Base-by-base conservation (phyloP, 2,888 invertebrate species). In the Eupelmus urozonus region DNA sequence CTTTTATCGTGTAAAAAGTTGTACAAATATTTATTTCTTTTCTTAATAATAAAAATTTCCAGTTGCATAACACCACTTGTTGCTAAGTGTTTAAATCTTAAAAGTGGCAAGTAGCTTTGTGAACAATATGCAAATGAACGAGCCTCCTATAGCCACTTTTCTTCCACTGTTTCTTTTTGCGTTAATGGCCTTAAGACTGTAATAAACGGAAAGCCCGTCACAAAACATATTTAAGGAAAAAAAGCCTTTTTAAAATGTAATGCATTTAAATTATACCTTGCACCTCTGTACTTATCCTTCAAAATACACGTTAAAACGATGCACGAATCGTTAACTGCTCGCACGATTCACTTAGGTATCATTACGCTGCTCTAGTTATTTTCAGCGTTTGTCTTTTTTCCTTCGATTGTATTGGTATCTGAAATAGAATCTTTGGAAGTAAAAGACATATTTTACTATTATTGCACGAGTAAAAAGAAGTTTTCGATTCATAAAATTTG, bases 201-300 rank as follows among this genome's bases (percentile, higher is more conserved):
- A 57, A 42, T 59, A 70, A 70, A 59, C 55, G 55, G 3, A 9
- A 16, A 45, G 27, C n/a, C 2, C 16, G 53, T 55, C 29, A 53
- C 40, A 29, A 49, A 20, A 5, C 3, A 45, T 27, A 49, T 70
- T n/a, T 25, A 42, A 29, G 20, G 20, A 20, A 53, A 53, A 53
- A 40, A 62, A 62, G 11, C 49, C 25, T 51, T 40, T 62, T 62
- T 40, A 49, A 60, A 63, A 72, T 27, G 53, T 72, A 72, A 72
- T 63, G 53, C 62, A 72, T 72, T 63, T 63, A 72, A 72, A 72
- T 72, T 72, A 27, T 27, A 72, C 40, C 53, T 20, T 7, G 23
- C 40, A 29, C 16, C n/a, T 18, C 7, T 34, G 16, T 42, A 59
- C 45, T 71, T 71, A 60, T 42, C 49, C n/a, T 49, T 16, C 11